These are phyloP conservation scores for Epinephelus fuscoguttatus DNA, from an alignment of 2,113 vertebrate species.

Conservation along the genomic window DNA sequence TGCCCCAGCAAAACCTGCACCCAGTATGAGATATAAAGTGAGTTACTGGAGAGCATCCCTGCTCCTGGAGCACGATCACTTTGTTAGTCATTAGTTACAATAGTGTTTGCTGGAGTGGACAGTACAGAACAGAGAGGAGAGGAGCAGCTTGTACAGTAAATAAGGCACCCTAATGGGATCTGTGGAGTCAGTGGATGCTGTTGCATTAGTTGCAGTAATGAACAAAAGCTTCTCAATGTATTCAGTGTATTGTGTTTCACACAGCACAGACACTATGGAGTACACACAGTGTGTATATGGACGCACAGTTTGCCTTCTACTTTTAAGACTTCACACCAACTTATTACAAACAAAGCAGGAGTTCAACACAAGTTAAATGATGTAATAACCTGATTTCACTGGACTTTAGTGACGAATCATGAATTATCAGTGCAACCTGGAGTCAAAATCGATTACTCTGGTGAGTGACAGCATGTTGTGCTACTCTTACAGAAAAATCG, in stretches of 20 bases:
- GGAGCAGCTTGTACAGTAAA: neutral
- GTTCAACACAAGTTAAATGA: neutral
- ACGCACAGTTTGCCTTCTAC: neutral
- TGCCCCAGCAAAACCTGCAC: conserved; percentile 18
- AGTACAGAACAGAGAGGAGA: neutral
- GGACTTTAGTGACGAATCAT: too few relatives aligned
- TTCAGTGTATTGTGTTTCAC: neutral
- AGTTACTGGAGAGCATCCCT: neutral
- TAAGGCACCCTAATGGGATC: neutral
- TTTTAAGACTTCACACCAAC: neutral
- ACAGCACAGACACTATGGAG: too few relatives aligned
- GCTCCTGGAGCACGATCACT: conserved; percentile 20
- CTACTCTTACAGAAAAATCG: neutral
- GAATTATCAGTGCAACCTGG: too few relatives aligned
- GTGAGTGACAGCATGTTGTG: neutral
- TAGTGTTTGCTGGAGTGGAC: neutral
- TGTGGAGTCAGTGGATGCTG: neutral
- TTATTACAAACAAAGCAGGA: neutral
- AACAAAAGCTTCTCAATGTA: neutral
- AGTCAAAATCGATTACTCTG: neutral
- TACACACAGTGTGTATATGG: neutral
- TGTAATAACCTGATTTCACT: too few relatives aligned
- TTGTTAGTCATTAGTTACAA: conserved; percentile 8
- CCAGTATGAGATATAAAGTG: conserved; percentile 1
- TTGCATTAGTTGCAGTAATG: neutral